Evolutionary conservation across 2,113 vertebrate species (phyloP).

Genomic region (Arenaria interpres): DNA sequence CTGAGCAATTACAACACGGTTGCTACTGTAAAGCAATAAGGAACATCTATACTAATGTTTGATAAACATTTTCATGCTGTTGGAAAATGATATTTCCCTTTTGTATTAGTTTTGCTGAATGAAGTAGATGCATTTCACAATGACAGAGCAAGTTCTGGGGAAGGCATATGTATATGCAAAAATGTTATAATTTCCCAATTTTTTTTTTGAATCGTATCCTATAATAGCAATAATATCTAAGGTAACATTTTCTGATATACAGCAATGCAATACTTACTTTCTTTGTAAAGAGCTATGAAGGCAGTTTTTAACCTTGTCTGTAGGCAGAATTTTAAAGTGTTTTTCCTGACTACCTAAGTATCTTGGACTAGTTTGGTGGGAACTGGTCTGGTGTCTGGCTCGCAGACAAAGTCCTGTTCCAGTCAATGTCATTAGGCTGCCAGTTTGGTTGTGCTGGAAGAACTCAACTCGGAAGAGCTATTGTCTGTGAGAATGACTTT

Average conservation of each 20-base stretch:
- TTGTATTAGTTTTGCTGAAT: background rate
- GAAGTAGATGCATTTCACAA: background rate
- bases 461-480: background rate
- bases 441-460: background rate
- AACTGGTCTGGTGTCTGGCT: background rate
- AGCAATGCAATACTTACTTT: background rate
- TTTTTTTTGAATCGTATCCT: background rate
- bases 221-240: background rate
- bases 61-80: background rate
- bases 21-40: background rate
- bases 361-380: background rate
- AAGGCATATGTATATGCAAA: background rate
- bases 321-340: background rate
- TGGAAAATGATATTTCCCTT: background rate
- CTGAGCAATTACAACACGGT: background rate
- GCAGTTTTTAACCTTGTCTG: background rate
- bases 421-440: background rate
- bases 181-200: background rate
- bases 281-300: background rate
- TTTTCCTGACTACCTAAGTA: background rate
- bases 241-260: background rate
- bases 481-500: background rate
- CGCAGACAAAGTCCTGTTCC: background rate
- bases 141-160: background rate
- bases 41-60: background rate